phyloP scores from a whole-genome alignment of 2,113 vertebrate species.

The Neogobius melanostomus region DNA sequence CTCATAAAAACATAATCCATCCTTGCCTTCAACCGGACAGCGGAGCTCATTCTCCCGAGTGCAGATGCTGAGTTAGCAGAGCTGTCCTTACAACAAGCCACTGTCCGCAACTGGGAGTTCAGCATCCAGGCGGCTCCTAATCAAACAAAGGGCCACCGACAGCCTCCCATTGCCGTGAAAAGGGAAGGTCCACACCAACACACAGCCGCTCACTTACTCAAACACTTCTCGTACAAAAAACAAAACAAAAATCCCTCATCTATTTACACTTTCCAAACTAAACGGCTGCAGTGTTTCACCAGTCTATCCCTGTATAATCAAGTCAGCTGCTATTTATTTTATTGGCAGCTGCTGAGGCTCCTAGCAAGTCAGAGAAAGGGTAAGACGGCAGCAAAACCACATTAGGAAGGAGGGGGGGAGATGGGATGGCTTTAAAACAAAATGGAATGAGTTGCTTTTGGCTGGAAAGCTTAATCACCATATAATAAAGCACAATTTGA shows the following conservation, averaged over 20 bases:
- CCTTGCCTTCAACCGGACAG: slow-evolving; percentile 46
- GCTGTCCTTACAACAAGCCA: slow-evolving; percentile 51
- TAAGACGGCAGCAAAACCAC: slow-evolving; percentile 64
- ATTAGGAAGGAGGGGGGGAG: slow-evolving; percentile 60
- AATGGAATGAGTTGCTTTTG: slow-evolving; percentile 62
- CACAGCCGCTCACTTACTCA: slow-evolving; percentile 45
- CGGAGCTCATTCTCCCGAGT: slow-evolving; percentile 44
- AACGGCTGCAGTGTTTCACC: slow-evolving; percentile 66
- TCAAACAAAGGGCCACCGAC: slow-evolving; percentile 45
- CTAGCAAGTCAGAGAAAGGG: slow-evolving; percentile 70
- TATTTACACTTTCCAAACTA: slow-evolving; percentile 69
- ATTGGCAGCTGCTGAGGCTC: slow-evolving; percentile 62
- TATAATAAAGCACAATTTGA: slow-evolving; percentile 74
- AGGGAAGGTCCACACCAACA: slow-evolving; percentile 15
- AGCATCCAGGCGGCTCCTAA: slow-evolving; percentile 23
- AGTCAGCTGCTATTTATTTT: slow-evolving; percentile 71
- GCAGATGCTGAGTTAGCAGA: slow-evolving; percentile 58
- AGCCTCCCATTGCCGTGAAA: slow-evolving; percentile 28
- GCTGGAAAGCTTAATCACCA: slow-evolving; percentile 52
- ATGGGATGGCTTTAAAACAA: slow-evolving; percentile 66
- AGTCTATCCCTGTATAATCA: slow-evolving; percentile 73
- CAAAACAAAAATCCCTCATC: slow-evolving; percentile 54
- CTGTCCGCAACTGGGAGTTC: slow-evolving; percentile 49
- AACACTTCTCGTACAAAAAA: slow-evolving; percentile 36
- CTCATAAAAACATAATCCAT: slow-evolving; percentile 62